phyloP scores from a whole-genome alignment of 1,140 invertebrate species.

The Rhyzopertha dominica region DNA sequence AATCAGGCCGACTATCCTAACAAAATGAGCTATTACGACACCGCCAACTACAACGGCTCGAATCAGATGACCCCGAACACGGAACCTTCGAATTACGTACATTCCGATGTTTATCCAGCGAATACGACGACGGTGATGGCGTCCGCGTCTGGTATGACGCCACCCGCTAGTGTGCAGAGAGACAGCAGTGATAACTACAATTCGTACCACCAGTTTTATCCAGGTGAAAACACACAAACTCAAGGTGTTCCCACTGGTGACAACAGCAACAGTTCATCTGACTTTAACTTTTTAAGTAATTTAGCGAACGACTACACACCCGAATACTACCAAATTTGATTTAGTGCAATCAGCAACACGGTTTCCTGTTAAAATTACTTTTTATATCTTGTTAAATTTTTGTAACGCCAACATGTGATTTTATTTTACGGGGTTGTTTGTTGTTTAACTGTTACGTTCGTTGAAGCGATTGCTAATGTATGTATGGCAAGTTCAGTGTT shows the following conservation, averaged over 20 bases:
- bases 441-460: too few relatives aligned
- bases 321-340: slow-evolving; percentile 82
- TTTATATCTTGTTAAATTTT: slow-evolving; percentile 22
- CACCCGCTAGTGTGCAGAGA: slow-evolving; percentile 53
- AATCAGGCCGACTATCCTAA: slow-evolving; percentile 30
- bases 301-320: slow-evolving; percentile 86
- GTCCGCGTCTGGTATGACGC: slow-evolving; percentile 50
- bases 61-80: slow-evolving; percentile 34
- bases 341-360: slow-evolving; percentile 33
- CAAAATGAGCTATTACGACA: slow-evolving; percentile 39
- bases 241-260: slow-evolving; percentile 52
- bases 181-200: slow-evolving; percentile 59
- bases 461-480: too few relatives aligned
- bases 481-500: too few relatives aligned
- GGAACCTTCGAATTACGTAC: slow-evolving; percentile 44
- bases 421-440: slow-evolving; percentile 9
- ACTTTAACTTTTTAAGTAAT: slow-evolving; percentile 88
- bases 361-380: slow-evolving; percentile 21
- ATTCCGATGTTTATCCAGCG: slow-evolving; percentile 31
- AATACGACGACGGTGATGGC: slow-evolving; percentile 29
- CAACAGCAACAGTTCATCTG: slow-evolving; percentile 83
- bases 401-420: slow-evolving; percentile 12
- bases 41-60: slow-evolving; percentile 31
- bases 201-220: slow-evolving; percentile 66
- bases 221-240: slow-evolving; percentile 48